Conservation (phyloP, 2,888 invertebrate genomes). For the Octodonta nipae region DNA sequence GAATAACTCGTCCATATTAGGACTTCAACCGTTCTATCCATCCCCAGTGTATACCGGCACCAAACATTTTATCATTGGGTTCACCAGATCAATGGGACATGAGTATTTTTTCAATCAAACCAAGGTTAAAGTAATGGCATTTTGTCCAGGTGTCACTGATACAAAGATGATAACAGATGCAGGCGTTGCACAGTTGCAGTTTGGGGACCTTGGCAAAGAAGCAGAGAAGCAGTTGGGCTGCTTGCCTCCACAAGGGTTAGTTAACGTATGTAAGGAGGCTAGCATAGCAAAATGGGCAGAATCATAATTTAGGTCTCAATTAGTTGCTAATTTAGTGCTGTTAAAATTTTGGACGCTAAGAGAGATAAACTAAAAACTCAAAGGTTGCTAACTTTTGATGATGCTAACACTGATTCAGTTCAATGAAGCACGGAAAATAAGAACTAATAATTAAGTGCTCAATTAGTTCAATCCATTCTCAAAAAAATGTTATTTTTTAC, state of each 20-base stretch:
- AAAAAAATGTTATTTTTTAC: no score
- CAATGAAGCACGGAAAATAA: no score
- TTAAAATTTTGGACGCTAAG: no score
- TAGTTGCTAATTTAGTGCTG: no score
- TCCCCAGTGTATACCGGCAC: slow-evolving; percentile 46
- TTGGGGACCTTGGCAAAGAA: slow-evolving; percentile 20
- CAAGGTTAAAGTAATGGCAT: slow-evolving; percentile 26
- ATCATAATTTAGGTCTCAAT: no score
- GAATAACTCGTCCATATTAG: slow-evolving; percentile 43
- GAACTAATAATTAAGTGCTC: no score
- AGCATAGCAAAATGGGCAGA: no score
- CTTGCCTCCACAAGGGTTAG: slow-evolving; percentile 32
- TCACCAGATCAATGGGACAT: slow-evolving; percentile 37
- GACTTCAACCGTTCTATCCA: slow-evolving; percentile 38
- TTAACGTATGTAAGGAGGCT: no score
- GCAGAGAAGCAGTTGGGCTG: slow-evolving; percentile 21
- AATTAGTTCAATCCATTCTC: no score
- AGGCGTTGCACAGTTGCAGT: slow-evolving; percentile 17
- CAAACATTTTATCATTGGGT: slow-evolving; percentile 40
- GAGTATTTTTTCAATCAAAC: slow-evolving; percentile 18
- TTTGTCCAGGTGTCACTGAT: slow-evolving; percentile 36
- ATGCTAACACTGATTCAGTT: no score
- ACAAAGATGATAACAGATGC: slow-evolving; percentile 30
- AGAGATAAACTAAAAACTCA: no score
- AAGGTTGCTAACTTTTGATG: no score